Percentiles rank a stretch among this genome's conserved stretches.
Conservation (phyloP, 2,888 invertebrate genomes). For the Margaritifera margaritifera region DNA sequence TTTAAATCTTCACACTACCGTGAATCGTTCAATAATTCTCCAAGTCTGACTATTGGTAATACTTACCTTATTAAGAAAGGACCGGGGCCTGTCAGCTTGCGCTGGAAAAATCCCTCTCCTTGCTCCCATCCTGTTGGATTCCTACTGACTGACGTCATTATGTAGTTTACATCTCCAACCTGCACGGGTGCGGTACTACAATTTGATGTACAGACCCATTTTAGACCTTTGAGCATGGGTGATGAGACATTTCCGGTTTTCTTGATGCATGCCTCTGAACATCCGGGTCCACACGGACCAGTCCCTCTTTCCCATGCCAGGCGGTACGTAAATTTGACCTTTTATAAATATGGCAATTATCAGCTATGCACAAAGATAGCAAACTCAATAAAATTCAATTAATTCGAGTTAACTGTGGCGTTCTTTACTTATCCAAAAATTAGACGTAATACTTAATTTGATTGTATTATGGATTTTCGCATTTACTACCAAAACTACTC, state of each 20-base stretch:
- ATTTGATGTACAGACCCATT: too few species aligned
- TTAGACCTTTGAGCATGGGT: too few species aligned
- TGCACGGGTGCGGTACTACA: not conserved
- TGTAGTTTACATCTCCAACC: slow-evolving; percentile 23
- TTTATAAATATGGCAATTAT: not conserved
- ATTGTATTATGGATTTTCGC: too few species aligned
- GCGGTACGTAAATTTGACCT: slow-evolving; percentile 29
- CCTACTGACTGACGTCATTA: slow-evolving; percentile 27
- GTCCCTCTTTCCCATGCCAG: slow-evolving; percentile 36
- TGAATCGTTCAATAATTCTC: not conserved
- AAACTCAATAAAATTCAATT: too few species aligned
- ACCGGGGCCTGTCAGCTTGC: slow-evolving; percentile 1
- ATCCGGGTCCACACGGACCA: slow-evolving; percentile 33
- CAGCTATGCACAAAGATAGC: too few species aligned
- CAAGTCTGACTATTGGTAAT: not conserved
- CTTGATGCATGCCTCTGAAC: slow-evolving; percentile 14
- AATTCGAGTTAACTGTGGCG: too few species aligned
- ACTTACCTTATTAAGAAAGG: slow-evolving; percentile 15
- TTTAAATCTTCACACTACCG: not conserved
- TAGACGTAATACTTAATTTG: too few species aligned
- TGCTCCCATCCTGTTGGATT: slow-evolving; percentile 26
- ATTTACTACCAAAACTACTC: too few species aligned
- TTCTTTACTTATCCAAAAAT: too few species aligned
- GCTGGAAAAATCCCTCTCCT: slow-evolving; percentile 19
- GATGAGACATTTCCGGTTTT: too few species aligned